Evolutionary conservation across 2,113 vertebrate species (phyloP), one percentile per base, ranked within the genome.

Genomic region (Callospermophilus lateralis): DNA sequence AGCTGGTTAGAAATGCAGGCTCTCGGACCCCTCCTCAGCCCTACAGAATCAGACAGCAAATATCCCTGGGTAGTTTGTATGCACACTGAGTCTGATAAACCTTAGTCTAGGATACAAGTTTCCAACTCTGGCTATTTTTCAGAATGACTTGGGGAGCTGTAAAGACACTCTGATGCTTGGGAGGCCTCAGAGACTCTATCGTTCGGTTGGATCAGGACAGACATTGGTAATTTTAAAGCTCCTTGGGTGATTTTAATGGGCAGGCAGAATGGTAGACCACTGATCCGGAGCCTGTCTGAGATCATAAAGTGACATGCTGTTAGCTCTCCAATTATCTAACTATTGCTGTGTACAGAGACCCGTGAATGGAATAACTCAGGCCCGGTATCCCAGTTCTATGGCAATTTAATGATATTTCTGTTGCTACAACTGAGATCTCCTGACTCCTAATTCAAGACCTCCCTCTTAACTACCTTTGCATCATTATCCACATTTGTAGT

Each of bases 301-400:
- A 96, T 74, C 80, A 84, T 70, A 92, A 84, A 93, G 68, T 19
- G 2, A 68, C 77, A 65, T n/a, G 73, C 73, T 61, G 55, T 88
- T 90, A 55, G 67, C 93, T 48, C 48, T 85, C 90, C 80, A 92
- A 74, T 96, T 95, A 96, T 63, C 84, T 95, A 76, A 15, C 73
- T 76, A 51, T 78, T 19, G 48, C 73, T 93, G 81, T 76, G 79
- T 84, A 76, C 45, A 68, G 83, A 86, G 13, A 42, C 72, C 76
- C 48, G 30, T 3, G 77, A 53, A 53, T 92, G 51, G 92, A 86
- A 95, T 42, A 92, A 84, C 65, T 9, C 55, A 72, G 86, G 26
- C 61, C 73, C n/a, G 37, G 15, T 65, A 76, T 32, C 70, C 88
- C 42, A 55, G 48, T 55, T 97, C 73, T 34, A 67, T 30, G 30